Evolutionary conservation across 2,888 invertebrate genomes (phyloP), one percentile per base, ranked within the genome.

Genomic region (Drosophila buzzatii): DNA sequence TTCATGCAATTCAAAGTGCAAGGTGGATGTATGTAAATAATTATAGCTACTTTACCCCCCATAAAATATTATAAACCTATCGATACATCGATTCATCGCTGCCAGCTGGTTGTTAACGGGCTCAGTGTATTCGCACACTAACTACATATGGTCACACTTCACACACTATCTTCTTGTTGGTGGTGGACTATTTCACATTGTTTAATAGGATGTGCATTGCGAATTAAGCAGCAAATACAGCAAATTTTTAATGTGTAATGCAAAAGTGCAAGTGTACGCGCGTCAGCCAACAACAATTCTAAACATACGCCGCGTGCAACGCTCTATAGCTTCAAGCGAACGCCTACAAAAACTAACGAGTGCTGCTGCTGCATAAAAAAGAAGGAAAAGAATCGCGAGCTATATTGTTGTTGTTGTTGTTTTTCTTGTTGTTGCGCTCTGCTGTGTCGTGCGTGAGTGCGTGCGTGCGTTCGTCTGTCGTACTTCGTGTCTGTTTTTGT

Each of bases 171-270:
- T 69, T 79, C 66, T 64, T 77, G 77, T 74, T 75, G 76, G 80
- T 77, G 78, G 72, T 81, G 69, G 61, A 81, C 66, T 77, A 73
- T 70, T 79, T 79, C 75, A 71, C 71, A 75, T 79, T 82, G 79
- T 68, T 81, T 76, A 76, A 68, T 72, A 44, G 70, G 66, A 77
- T 73, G 70, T 84, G 65, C 72, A 70, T 77, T 60, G 79, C 75
- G 63, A 82, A 76, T 82, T 70, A 51, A 67, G 62, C 62, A 75
- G 69, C 76, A 79, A 85, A 73, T 71, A 59, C 44, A 69, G 44
- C 52, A 52, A 59, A 61, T 59, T 64, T 53, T 61, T 52, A 67
- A 35, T 51, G 72, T 76, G 67, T 61, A 70, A 63, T 66, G 77
- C 65, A 71, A 82, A 76, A 79, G 62, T 74, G 88, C 72, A 73